Evolutionary conservation across 2,888 invertebrate species (phyloP).

Genomic region (Ryuthela nishihirai): DNA sequence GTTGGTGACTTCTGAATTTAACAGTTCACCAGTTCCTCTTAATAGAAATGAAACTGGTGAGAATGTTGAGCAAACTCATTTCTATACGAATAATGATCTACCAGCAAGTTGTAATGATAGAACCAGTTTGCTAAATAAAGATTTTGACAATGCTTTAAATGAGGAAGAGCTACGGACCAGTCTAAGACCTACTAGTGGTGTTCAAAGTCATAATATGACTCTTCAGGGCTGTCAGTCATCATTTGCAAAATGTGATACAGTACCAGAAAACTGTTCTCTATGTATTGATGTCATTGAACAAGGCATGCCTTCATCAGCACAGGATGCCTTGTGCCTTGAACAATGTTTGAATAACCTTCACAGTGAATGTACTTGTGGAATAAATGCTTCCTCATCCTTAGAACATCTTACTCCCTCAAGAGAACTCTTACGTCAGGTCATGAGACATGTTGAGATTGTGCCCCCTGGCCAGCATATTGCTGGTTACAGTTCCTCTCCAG

Average conservation of each 20-base stretch:
- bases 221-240: background rate
- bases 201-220: background rate
- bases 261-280: slow-evolving; percentile 4
- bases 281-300: slow-evolving; percentile 4
- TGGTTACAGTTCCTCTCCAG: slow-evolving; percentile 14
- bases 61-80: no score
- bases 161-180: slow-evolving; percentile 17
- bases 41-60: no score
- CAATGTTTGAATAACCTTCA: slow-evolving; percentile 14
- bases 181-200: background rate
- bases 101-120: no score
- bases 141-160: slow-evolving; percentile 5
- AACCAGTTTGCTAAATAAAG: slow-evolving; percentile 10
- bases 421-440: slow-evolving; percentile 24
- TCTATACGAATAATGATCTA: no score
- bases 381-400: slow-evolving; percentile 4
- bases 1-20: slow-evolving; percentile 12
- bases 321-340: slow-evolving; percentile 15
- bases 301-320: slow-evolving; percentile 1
- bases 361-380: slow-evolving; percentile 21
- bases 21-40: no score
- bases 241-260: background rate
- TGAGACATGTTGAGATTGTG: slow-evolving; percentile 30
- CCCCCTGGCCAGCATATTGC: slow-evolving; percentile 24
- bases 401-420: slow-evolving; percentile 24